Percentiles rank a stretch among this genome's conserved stretches.
These are phyloP conservation scores for Rhynchonycteris naso DNA, from an alignment of 2,797 vertebrate genomes.

Conservation along the genomic window DNA sequence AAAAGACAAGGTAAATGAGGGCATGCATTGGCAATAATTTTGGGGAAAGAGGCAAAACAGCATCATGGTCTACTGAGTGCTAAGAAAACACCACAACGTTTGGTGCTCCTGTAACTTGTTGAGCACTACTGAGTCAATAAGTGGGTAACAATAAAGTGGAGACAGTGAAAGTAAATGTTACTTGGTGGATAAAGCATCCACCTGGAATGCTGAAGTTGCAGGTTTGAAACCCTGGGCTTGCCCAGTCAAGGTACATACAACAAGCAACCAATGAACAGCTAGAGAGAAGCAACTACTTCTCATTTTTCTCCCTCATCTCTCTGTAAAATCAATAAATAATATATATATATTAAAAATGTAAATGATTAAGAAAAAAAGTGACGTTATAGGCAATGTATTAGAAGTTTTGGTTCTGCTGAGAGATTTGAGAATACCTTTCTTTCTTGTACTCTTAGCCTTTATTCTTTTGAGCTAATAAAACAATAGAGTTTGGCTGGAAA, in stretches of 20 bases:
- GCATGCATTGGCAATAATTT: background rate
- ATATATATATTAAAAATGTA: background rate
- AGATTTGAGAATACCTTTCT: background rate
- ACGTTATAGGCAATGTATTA: background rate
- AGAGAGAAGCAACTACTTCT: too few species aligned
- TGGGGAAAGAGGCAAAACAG: background rate
- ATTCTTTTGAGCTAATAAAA: background rate
- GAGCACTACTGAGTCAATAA: background rate
- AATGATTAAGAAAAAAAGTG: background rate
- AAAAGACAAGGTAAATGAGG: background rate
- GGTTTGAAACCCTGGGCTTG: too few species aligned
- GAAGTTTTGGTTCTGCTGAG: background rate
- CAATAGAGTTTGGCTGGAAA: background rate
- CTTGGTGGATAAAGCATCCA: too few species aligned
- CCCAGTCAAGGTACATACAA: too few species aligned
- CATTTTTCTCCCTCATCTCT: too few species aligned
- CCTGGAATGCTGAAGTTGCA: too few species aligned
- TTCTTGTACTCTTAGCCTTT: background rate
- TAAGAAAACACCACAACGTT: background rate
- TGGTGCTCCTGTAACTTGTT: background rate
- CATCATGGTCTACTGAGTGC: background rate
- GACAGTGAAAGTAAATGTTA: background rate
- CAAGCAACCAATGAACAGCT: too few species aligned
- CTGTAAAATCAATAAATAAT: too few species aligned
- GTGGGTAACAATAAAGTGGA: background rate